Percentiles rank a stretch among this genome's conserved stretches.
phyloP scores from a whole-genome alignment of 2,113 vertebrate species.

The Alosa alosa region DNA sequence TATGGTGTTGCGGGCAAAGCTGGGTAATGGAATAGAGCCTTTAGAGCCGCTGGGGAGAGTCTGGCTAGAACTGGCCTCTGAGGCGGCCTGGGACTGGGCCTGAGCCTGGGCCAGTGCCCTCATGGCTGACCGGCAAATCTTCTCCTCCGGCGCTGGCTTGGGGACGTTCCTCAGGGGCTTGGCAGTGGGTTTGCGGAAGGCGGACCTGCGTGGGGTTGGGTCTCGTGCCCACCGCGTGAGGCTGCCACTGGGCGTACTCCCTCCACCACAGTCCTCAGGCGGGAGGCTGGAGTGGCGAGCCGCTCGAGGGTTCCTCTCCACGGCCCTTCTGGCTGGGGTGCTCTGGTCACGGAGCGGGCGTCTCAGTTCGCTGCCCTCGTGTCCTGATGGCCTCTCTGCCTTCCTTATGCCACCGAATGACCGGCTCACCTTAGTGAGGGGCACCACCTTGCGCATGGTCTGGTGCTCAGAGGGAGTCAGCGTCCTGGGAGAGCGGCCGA shows the following conservation, averaged over 20 bases:
- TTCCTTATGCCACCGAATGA: conserved; percentile 63
- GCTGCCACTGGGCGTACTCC: conserved; percentile 51
- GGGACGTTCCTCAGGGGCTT: conserved; percentile 82
- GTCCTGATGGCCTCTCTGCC: conserved; percentile 59
- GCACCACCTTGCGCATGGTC: conserved; percentile 88
- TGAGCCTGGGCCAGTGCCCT: conserved; percentile 66
- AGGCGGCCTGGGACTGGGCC: conserved; percentile 37
- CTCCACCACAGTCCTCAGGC: conserved; percentile 75
- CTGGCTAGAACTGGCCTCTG: conserved; percentile 64
- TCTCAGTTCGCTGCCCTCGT: conserved; percentile 63
- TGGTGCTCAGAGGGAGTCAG: conserved; percentile 80
- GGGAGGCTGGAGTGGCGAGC: conserved; percentile 76
- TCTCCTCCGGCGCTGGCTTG: conserved; percentile 78
- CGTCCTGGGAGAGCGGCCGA: conserved; percentile 70
- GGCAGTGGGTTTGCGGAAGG: conserved; percentile 79
- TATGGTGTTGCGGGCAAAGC: conserved; percentile 90
- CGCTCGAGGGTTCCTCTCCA: conserved; percentile 69
- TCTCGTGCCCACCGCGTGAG: conserved; percentile 72
- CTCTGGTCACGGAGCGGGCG: conserved; percentile 74
- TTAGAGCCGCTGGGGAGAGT: conserved; percentile 55
- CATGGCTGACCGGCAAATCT: conserved; percentile 80
- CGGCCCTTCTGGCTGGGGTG: conserved; percentile 68
- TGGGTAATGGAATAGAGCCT: conserved; percentile 66
- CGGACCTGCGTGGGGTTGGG: conserved; percentile 54
- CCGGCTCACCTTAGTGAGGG: conserved; percentile 78